Percentiles rank a stretch among this genome's conserved stretches.
These are phyloP conservation scores for Hoplostethus atlanticus DNA, from an alignment of 2,797 vertebrate species.

Conservation along the genomic window DNA sequence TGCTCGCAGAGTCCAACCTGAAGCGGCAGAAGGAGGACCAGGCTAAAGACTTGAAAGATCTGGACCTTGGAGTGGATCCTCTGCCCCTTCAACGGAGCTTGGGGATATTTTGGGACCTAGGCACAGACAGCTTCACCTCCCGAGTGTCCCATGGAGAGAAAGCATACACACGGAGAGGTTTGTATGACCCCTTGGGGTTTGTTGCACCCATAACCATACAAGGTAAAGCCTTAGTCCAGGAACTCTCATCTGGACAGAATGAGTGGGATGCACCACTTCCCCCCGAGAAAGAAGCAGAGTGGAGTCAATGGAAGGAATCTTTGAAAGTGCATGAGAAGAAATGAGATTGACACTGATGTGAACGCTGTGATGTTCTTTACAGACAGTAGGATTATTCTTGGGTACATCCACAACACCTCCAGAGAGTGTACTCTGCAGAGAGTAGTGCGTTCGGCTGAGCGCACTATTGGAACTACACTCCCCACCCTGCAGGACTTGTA, in stretches of 20 bases:
- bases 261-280: constrained; percentile 37
- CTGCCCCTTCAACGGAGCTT: too few species aligned
- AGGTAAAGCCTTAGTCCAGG: constrained; percentile 20
- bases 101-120: not conserved
- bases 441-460: too few species aligned
- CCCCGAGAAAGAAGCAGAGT: constrained; percentile 3
- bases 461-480: too few species aligned
- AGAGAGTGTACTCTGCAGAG: too few species aligned
- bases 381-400: constrained; percentile 15
- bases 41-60: too few species aligned
- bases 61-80: too few species aligned
- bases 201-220: constrained; percentile 28
- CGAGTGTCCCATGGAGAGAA: constrained; percentile 10
- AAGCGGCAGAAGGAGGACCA: too few species aligned
- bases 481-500: too few species aligned
- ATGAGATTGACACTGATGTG: too few species aligned
- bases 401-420: constrained; percentile 28
- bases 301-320: constrained; percentile 18
- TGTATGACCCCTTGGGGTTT: constrained; percentile 41
- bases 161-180: constrained; percentile 29
- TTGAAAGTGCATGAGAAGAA: constrained; percentile 9
- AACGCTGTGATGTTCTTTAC: constrained; percentile 16
- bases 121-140: constrained; percentile 39
- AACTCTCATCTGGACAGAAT: constrained; percentile 8
- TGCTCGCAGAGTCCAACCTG: too few species aligned